Evolutionary conservation across 2,797 vertebrate species (phyloP).

Genomic region (Takifugu rubripes): DNA sequence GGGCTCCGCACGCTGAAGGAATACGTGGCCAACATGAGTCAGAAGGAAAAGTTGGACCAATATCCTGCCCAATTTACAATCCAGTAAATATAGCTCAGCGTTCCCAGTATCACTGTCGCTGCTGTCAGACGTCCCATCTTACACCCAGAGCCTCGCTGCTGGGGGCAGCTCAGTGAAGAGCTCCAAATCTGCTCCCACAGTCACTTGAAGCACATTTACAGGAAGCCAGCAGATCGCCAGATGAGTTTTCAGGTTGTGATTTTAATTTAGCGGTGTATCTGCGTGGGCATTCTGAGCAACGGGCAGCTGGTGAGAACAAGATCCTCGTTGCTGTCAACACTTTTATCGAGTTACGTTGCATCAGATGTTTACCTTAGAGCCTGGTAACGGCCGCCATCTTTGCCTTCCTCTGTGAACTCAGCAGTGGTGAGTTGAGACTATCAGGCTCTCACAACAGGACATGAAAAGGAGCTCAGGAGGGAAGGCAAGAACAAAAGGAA

Average conservation of each 20-base stretch:
- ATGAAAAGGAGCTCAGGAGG: neutral
- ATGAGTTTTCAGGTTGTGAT: conserved; percentile 2
- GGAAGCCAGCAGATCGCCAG: conserved; percentile 13
- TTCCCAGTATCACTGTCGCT: conserved; percentile 33
- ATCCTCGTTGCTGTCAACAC: conserved; percentile 3
- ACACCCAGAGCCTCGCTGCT: conserved; percentile 47
- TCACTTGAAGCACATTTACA: conserved; percentile 34
- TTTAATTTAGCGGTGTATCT: neutral
- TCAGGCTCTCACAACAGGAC: no score
- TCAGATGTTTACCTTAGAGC: neutral
- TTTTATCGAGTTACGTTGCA: neutral
- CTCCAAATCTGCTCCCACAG: conserved; percentile 57
- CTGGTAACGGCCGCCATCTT: neutral
- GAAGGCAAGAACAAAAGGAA: neutral
- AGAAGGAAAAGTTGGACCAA: conserved; percentile 93
- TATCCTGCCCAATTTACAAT: conserved; percentile 80
- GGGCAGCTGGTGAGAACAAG: conserved; percentile 15
- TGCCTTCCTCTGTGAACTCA: no score
- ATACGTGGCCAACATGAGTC: conserved; percentile 85
- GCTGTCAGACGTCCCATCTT: conserved; percentile 35
- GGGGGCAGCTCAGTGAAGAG: conserved; percentile 31
- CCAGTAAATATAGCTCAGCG: conserved; percentile 44
- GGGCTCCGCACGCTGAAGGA: conserved; percentile 85
- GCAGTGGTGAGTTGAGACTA: no score
- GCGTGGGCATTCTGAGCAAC: conserved; percentile 4